phyloP scores from a whole-genome alignment of 2,113 vertebrate genomes.

The Sceloporus tristichus region DNA sequence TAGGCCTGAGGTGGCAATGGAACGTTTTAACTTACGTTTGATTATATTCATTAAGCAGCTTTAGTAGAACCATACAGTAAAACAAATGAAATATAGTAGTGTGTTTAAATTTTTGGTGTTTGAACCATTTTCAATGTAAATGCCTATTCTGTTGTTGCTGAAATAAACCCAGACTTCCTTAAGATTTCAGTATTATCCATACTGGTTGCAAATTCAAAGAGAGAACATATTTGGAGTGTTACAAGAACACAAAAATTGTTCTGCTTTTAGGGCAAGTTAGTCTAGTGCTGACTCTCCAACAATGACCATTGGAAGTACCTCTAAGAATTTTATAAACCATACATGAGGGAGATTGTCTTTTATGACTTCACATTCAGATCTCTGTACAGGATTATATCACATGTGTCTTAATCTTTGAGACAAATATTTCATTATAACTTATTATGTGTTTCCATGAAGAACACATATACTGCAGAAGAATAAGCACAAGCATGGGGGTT shows the following conservation, averaged over 20 bases:
- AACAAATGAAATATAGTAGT: not conserved
- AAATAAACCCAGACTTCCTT: not conserved
- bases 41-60: constrained; percentile 14
- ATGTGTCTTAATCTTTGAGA: not conserved
- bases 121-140: not conserved
- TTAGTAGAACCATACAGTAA: not conserved
- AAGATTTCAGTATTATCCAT: not conserved
- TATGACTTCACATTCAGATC: not conserved
- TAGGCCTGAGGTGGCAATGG: not conserved
- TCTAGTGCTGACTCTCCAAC: not conserved
- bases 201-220: not conserved
- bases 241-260: not conserved
- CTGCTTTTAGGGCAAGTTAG: not conserved
- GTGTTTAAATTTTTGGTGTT: constrained; percentile 12
- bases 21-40: not conserved
- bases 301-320: not conserved
- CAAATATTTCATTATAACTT: not conserved
- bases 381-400: not conserved
- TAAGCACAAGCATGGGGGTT: too few relatives aligned
- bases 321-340: not conserved
- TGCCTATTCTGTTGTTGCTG: not conserved
- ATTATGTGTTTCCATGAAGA: too few relatives aligned
- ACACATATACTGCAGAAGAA: not conserved
- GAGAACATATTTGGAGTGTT: not conserved
- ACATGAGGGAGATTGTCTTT: not conserved